Base-by-base conservation (phyloP, 2,797 vertebrate genomes). In the Sebastes taczanowskii region DNA sequence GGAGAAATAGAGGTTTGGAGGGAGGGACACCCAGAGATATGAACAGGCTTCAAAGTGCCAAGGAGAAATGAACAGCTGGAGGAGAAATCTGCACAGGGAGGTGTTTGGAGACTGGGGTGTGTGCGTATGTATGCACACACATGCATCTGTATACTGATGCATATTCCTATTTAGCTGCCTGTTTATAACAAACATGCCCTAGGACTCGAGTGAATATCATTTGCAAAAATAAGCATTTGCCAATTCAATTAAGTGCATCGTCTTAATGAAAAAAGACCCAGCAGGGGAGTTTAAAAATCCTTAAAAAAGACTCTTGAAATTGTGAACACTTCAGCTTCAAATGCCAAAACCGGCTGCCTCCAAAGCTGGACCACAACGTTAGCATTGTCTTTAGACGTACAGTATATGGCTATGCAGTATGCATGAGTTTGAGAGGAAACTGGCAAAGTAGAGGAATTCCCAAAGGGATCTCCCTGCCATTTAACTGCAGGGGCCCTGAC, bases 21-120 rank as follows among this genome's bases (percentile, higher is more conserved):
- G 93, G 92, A 91, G 92, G 92, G 89, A 90, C 88, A 79, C 58
- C 14, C 68, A 75, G 81, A 92, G 91, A 91, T 84, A 86, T 64
- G 74, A 90, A 86, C 86, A 89, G 84, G 92, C 93, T 94, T 94
- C 94, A 94, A 95, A 94, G 94, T 90, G 84, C 83, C 84, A 89
- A 86, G 82, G 86, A 90, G 86, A 93, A 89, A 88, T 80, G 88
- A 94, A 94, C 94, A 95, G 93, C 94, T 95, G 94, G 91, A 93
- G 82, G 94, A 91, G 90, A 86, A 91, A 90, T 91, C 84, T 90
- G 88, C 76, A 85, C 80, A 42, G 84, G 84, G 86, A 86, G 71
- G 83, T 62, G 27, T 22, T n/a, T 53, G 65, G 64, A 32, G 65
- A 8, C 18, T 53, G 11, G 20, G 13, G 65, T 53, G 49, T 76